Conservation (phyloP, 2,113 vertebrate genomes). For the Nothobranchius furzeri region DNA sequence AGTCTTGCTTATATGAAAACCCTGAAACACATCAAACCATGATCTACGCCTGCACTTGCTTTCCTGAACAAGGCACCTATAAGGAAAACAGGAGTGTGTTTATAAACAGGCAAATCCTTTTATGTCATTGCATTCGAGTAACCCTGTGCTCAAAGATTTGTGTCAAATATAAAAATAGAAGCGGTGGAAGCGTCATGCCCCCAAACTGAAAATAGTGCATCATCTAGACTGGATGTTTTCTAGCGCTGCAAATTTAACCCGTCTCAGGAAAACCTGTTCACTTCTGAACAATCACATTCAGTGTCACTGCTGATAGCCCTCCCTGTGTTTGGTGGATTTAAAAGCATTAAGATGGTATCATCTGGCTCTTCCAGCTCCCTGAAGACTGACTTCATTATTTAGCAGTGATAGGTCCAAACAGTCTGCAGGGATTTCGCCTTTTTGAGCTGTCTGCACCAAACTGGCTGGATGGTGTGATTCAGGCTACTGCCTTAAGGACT, state of each 20-base stretch:
- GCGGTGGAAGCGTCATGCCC: background rate
- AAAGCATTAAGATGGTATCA: constrained; percentile 68
- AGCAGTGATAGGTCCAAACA: constrained; percentile 52
- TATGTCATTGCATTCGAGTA: background rate
- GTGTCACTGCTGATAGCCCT: constrained; percentile 30
- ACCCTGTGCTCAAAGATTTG: constrained; percentile 3
- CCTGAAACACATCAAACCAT: background rate
- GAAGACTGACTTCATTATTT: constrained; percentile 58
- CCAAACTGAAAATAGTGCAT: background rate
- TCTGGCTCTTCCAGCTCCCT: constrained; percentile 36
- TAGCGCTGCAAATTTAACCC: background rate
- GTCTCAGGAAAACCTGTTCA: background rate
- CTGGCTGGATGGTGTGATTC: constrained; percentile 32
- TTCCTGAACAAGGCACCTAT: background rate
- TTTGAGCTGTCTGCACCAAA: constrained; percentile 36
- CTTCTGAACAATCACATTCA: constrained; percentile 24
- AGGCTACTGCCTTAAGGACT: constrained; percentile 27
- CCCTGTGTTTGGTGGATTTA: constrained; percentile 58
- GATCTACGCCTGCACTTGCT: background rate
- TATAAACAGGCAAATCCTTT: constrained; percentile 2
- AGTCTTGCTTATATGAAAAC: too few relatives aligned
- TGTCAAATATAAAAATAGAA: constrained; percentile 22
- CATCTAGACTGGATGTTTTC: constrained; percentile 9
- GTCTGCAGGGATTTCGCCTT: constrained; percentile 34
- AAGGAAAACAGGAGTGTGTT: background rate